Evolutionary conservation across 2,113 vertebrate species (phyloP).

Genomic region (Erpornis zantholeuca): DNA sequence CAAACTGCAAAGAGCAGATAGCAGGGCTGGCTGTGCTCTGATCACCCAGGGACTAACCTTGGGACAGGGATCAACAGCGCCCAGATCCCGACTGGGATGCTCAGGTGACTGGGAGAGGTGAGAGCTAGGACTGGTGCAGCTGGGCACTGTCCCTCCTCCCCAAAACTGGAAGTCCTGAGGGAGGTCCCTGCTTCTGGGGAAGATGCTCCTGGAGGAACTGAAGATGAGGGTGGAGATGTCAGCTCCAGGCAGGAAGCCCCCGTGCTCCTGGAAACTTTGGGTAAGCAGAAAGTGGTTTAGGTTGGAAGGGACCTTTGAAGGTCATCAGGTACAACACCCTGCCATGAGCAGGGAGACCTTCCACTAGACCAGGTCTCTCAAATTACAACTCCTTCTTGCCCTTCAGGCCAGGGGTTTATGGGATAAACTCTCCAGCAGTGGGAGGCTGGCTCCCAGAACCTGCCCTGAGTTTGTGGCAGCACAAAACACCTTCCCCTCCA

Average conservation of each 20-base stretch:
- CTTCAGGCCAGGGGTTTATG: not conserved
- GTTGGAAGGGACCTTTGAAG: not conserved
- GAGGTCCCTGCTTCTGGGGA: not conserved
- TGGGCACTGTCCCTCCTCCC: not conserved
- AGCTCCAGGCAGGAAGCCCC: not conserved
- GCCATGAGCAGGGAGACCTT: not conserved
- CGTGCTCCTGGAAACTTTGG: not conserved
- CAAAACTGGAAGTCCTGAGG: not conserved
- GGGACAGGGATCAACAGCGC: accelerated
- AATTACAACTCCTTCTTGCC: not conserved
- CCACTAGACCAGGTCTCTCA: not conserved
- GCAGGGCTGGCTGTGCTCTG: not conserved
- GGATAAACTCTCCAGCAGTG: not conserved
- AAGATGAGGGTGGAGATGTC: not conserved
- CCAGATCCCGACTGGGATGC: not conserved
- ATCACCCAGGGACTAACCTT: not conserved
- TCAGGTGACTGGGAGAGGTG: not conserved
- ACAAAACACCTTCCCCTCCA: not conserved
- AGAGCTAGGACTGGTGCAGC: accelerated
- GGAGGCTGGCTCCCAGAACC: not conserved
- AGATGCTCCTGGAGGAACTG: not conserved
- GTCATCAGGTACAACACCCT: not conserved
- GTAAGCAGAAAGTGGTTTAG: not conserved
- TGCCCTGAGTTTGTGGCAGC: not conserved
- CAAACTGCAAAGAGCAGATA: not conserved